Evolutionary conservation across 2,113 vertebrate genomes (phyloP).

Genomic region (Prietella phreatophila): DNA sequence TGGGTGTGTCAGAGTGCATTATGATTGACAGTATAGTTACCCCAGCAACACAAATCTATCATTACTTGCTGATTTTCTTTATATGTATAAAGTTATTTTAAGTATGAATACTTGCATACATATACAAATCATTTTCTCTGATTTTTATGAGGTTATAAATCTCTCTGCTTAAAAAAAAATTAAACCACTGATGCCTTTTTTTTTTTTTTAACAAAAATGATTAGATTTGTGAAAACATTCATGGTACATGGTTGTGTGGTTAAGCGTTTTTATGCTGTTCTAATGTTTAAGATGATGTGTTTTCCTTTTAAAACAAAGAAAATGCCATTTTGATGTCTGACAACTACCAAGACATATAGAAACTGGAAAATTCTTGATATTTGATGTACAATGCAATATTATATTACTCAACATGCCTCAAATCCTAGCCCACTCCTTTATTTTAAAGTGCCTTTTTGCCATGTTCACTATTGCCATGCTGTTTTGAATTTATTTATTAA

Average conservation of each 20-base stretch:
- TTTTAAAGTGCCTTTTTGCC: constrained; percentile 40
- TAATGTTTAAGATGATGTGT: neutral
- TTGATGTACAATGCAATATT: constrained; percentile 13
- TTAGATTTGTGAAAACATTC: neutral
- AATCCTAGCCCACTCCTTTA: neutral
- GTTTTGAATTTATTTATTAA: constrained; percentile 47
- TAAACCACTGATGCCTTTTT: neutral
- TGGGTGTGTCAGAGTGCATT: neutral
- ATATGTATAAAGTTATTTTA: too few relatives aligned
- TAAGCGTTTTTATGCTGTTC: neutral
- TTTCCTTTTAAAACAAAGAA: neutral
- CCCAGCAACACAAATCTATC: neutral
- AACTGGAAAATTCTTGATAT: constrained; percentile 6
- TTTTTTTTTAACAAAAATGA: neutral
- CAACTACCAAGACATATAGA: neutral
- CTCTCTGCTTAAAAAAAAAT: neutral
- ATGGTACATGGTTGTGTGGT: constrained; percentile 17
- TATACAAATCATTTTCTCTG: neutral
- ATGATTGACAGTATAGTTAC: neutral
- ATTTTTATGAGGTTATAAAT: neutral
- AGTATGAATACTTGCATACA: neutral
- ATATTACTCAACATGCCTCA: neutral
- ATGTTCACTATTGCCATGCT: constrained; percentile 38
- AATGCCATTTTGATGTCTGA: neutral
- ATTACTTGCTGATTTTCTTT: neutral